Percentiles rank a stretch among this genome's conserved stretches.
phyloP scores from a whole-genome alignment of 2,113 vertebrate genomes.

The Micronisus gabar region DNA sequence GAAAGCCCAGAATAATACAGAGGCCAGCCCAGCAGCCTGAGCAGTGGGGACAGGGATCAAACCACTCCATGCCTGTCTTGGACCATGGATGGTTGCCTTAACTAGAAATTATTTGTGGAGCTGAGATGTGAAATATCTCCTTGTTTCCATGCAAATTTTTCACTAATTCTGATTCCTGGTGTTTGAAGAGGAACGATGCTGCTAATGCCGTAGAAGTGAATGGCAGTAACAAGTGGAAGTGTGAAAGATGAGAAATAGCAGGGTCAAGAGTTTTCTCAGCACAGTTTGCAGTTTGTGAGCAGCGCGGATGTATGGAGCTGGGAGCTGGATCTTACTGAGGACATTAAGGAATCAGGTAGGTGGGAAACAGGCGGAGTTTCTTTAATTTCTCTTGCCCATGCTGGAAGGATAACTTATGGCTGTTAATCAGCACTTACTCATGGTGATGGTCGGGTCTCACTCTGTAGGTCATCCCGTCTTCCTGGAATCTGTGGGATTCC shows the following conservation, averaged over 20 bases:
- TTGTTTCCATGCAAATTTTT: not conserved
- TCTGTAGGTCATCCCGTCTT: not conserved
- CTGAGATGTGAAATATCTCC: not conserved
- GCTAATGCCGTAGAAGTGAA: not conserved
- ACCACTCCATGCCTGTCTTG: not conserved
- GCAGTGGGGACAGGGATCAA: not conserved
- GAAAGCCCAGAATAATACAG: not conserved
- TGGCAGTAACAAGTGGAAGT: not conserved
- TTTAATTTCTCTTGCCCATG: not conserved
- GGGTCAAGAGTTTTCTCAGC: not conserved
- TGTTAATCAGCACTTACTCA: not conserved
- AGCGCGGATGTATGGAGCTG: not conserved
- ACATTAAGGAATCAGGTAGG: not conserved
- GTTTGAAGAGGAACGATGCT: not conserved
- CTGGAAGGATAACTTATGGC: not conserved
- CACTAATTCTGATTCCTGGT: not conserved
- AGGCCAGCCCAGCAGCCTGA: not conserved
- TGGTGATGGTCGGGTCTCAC: not conserved
- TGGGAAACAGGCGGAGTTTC: not conserved
- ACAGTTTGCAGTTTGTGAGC: not conserved
- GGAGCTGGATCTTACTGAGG: not conserved
- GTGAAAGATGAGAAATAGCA: not conserved
- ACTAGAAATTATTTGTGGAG: not conserved
- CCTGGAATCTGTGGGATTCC: not conserved
- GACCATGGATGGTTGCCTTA: accelerated